Evolutionary conservation across 2,888 invertebrate genomes (phyloP), one percentile per base, ranked within the genome.

Genomic region (Tenthredo scrophulariae): DNA sequence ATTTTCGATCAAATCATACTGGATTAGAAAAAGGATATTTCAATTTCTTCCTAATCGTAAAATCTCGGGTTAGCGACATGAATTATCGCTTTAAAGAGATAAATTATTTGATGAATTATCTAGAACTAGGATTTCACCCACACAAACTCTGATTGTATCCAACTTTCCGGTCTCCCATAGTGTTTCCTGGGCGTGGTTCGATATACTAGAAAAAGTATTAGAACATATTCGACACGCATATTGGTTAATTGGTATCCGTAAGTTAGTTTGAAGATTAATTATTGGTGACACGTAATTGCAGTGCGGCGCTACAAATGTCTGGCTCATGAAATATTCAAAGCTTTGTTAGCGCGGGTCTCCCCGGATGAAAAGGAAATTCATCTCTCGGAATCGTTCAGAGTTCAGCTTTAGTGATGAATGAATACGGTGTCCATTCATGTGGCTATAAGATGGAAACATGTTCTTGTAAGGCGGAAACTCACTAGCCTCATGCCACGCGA

Each of bases 261-360:
- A 7, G 37, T 40, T 10, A 10, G n/a, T 7, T 72, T 9, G 18
- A 40, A 40, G 37, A 72, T 37, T 40, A 37, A 18, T 74, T 43
- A 43, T 43, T 74, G 26, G 15, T 26, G 10, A 43, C 7, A 40
- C n/a, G 26, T 43, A 22, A 74, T 22, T 46, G 74, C 6, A 74
- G 67, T 67, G 33, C n/a, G 40, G 13, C 3, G 40, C 10, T 40
- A 43, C 22, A 74, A 74, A 74, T 43, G 22, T 26, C 43, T 13
- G 9, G n/a, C 22, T 46, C 43, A 74, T 74, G n/a, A 43, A 74
- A 74, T 74, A 74, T 74, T 46, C 74, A 74, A 43, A 43, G 43
- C 74, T 74, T 43, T 43, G 43, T 43, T 10, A 46, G 22, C 43
- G 6, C 15, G 1, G 33, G 29, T 0, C 46, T 74, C 4, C 74